Evolutionary conservation across 2,113 vertebrate species (phyloP).

Genomic region (Otolemur garnettii): DNA sequence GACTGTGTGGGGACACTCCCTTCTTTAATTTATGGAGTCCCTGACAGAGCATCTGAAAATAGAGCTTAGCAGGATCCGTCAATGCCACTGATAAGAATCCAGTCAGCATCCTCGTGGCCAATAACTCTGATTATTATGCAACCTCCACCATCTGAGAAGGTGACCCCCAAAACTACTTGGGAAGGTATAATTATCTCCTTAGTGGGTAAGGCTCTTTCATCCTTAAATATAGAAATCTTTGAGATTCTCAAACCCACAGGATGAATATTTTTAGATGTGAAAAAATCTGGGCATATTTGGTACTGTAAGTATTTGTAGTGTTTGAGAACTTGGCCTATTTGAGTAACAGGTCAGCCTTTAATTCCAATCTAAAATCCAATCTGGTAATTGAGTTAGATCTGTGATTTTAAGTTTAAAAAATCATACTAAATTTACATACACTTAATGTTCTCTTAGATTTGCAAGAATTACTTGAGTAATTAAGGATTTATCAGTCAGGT

Average conservation of each 20-base stretch:
- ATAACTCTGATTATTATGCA: neutral
- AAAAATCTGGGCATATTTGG: neutral
- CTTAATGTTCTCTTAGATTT: conserved; percentile 41
- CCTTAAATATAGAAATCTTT: conserved; percentile 44
- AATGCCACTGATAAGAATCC: neutral
- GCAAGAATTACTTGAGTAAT: conserved; percentile 40
- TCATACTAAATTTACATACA: conserved; percentile 13
- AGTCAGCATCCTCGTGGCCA: neutral
- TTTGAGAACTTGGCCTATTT: conserved; percentile 53
- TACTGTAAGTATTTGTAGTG: neutral
- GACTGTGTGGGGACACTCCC: neutral
- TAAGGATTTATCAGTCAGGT: conserved; percentile 5
- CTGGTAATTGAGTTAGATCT: conserved; percentile 37
- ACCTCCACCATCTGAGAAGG: neutral
- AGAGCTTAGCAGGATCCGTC: neutral
- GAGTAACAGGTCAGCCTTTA: conserved; percentile 33
- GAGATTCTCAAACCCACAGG: conserved; percentile 3
- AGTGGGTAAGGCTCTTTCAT: conserved; percentile 27
- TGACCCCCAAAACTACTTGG: conserved; percentile 54
- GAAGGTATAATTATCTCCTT: conserved; percentile 33
- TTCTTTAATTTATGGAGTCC: neutral
- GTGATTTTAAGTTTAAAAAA: conserved; percentile 60
- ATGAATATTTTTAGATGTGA: conserved; percentile 59
- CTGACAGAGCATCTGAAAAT: neutral
- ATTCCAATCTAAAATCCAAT: conserved; percentile 56